A percentile compares a stretch with the other conserved stretches of the same genome.
Conservation (phyloP, 1,140 invertebrate genomes). For the Psix sp. region DNA sequence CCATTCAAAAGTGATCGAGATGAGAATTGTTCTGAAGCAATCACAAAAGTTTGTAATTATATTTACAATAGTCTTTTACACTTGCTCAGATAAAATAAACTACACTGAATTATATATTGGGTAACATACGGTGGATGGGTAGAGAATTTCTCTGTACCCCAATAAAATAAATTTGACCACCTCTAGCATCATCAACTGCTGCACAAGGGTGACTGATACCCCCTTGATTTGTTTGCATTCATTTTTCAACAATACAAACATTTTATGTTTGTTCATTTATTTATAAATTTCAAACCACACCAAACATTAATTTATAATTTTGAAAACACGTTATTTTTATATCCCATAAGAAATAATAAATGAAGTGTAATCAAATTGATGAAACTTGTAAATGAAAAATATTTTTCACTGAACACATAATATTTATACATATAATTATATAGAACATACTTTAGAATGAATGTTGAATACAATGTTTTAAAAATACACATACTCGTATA, state of each 20-base stretch:
- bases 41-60: constrained; percentile 14
- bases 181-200: constrained; percentile 60
- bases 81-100: constrained; percentile 25
- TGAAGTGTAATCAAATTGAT: too few species aligned
- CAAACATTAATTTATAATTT: too few species aligned
- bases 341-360: neutral
- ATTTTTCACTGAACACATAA: too few species aligned
- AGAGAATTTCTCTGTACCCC: constrained; percentile 46
- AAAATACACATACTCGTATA: too few species aligned
- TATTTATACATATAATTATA: too few species aligned
- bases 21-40: constrained; percentile 3
- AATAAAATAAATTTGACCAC: constrained; percentile 54
- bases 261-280: constrained; percentile 44
- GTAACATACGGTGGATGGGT: constrained; percentile 71
- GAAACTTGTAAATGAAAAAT: too few species aligned
- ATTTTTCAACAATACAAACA: constrained; percentile 70
- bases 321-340: neutral
- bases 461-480: too few species aligned
- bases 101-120: constrained; percentile 51
- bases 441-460: too few species aligned
- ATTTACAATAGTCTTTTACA: constrained; percentile 34
- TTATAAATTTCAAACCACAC: neutral
- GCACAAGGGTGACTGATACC: constrained; percentile 52
- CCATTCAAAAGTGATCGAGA: too few species aligned
- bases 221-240: constrained; percentile 65